Evolutionary conservation across 2,888 invertebrate species (phyloP).

Genomic region (Tetheella fluctuosa): DNA sequence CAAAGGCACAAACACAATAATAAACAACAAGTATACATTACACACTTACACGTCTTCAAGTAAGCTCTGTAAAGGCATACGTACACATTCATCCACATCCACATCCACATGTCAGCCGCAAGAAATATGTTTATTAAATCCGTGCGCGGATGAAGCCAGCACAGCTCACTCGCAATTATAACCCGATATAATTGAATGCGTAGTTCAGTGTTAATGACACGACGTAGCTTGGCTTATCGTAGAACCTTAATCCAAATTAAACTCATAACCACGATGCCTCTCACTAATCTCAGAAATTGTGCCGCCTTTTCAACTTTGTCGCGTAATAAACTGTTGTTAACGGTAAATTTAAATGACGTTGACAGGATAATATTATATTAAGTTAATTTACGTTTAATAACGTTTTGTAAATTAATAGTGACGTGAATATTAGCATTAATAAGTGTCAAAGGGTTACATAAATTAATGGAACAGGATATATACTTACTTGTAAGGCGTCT

Average conservation of each 20-base stretch:
- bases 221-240: conserved; percentile 14
- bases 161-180: conserved; percentile 14
- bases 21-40: background rate
- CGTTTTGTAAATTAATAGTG: background rate
- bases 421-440: background rate
- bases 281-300: conserved; percentile 20
- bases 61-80: conserved; percentile 17
- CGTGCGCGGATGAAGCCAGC: conserved; percentile 1
- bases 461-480: background rate
- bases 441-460: background rate
- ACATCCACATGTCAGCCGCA: conserved; percentile 1
- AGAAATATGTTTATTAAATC: conserved; percentile 11
- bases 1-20: background rate
- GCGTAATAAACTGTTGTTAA: conserved; percentile 17
- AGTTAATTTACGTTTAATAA: background rate
- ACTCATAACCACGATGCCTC: conserved; percentile 18
- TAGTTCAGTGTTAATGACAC: conserved; percentile 13
- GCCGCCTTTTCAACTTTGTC: conserved; percentile 15
- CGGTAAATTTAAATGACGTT: conserved; percentile 31
- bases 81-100: conserved; percentile 21
- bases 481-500: too few relatives aligned
- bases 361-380: background rate
- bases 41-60: conserved; percentile 14
- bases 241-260: conserved; percentile 16
- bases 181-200: conserved; percentile 20